Conservation (phyloP, 2,113 vertebrate genomes). For the Notothenia coriiceps region DNA sequence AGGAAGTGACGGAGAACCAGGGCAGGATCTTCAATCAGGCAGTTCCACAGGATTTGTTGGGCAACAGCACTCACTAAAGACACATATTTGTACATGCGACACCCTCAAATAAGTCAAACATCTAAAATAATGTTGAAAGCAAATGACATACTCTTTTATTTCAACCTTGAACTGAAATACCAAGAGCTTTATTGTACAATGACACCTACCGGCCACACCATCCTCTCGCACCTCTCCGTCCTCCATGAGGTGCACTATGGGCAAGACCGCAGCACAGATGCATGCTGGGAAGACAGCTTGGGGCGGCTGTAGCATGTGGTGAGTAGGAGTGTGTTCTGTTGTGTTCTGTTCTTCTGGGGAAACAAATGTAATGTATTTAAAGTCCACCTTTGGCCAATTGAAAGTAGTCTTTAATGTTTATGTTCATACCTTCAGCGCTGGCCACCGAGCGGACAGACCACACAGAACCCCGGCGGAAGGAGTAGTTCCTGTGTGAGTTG, state of each 20-base stretch:
- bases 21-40: slow-evolving; percentile 97
- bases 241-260: slow-evolving; percentile 98
- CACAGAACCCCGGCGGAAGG: slow-evolving; percentile 95
- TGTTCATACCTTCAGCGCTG: slow-evolving; percentile 92
- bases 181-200: too few relatives aligned
- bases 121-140: too few relatives aligned
- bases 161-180: background rate
- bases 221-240: slow-evolving; percentile 97
- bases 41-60: slow-evolving; percentile 98
- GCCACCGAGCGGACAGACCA: slow-evolving; percentile 96
- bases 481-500: slow-evolving; percentile 98
- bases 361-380: background rate
- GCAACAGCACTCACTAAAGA: slow-evolving; percentile 95
- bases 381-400: too few relatives aligned
- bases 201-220: slow-evolving; percentile 91
- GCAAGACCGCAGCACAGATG: slow-evolving; percentile 97
- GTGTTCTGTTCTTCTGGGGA: slow-evolving; percentile 93
- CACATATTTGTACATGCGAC: background rate
- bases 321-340: slow-evolving; percentile 95
- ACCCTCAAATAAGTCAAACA: too few relatives aligned
- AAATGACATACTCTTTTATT: background rate
- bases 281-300: slow-evolving; percentile 98
- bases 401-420: background rate
- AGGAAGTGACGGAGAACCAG: slow-evolving; percentile 97
- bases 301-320: slow-evolving; percentile 94